Evolutionary conservation across 2,113 vertebrate genomes (phyloP).

Genomic region (Leuciscus idus): DNA sequence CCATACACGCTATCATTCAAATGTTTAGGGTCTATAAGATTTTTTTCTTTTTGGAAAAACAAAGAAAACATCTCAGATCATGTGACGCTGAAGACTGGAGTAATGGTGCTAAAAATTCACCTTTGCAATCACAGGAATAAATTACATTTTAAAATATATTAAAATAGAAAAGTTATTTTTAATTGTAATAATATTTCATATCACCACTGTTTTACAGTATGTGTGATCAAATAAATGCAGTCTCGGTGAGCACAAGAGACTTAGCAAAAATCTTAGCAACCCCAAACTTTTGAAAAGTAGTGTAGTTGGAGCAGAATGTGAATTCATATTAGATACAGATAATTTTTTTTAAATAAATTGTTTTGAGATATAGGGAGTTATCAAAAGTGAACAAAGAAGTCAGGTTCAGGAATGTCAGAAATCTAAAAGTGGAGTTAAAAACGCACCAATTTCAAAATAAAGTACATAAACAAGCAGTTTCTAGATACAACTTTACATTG

Average conservation of each 20-base stretch:
- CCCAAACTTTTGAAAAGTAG: not conserved
- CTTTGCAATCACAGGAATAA: not conserved
- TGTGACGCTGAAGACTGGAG: too few relatives aligned
- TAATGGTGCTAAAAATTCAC: not conserved
- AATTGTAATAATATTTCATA: not conserved
- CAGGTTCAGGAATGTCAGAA: slow-evolving; percentile 14
- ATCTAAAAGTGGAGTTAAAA: not conserved
- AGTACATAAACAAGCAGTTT: not conserved
- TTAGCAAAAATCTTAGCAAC: not conserved
- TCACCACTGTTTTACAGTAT: not conserved
- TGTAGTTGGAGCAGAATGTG: not conserved
- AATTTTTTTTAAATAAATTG: not conserved
- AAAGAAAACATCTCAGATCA: too few relatives aligned
- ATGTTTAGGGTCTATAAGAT: not conserved
- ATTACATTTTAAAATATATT: too few relatives aligned
- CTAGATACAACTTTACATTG: not conserved
- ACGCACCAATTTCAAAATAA: not conserved
- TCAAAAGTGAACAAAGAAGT: slow-evolving; percentile 8
- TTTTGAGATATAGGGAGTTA: not conserved
- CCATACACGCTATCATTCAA: not conserved
- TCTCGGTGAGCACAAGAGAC: not conserved
- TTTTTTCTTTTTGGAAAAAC: too few relatives aligned
- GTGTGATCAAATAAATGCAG: not conserved
- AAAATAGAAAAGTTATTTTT: not conserved
- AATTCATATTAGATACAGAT: not conserved